Conservation (phyloP, 2,113 vertebrate genomes). For the Myxocyprinus asiaticus region DNA sequence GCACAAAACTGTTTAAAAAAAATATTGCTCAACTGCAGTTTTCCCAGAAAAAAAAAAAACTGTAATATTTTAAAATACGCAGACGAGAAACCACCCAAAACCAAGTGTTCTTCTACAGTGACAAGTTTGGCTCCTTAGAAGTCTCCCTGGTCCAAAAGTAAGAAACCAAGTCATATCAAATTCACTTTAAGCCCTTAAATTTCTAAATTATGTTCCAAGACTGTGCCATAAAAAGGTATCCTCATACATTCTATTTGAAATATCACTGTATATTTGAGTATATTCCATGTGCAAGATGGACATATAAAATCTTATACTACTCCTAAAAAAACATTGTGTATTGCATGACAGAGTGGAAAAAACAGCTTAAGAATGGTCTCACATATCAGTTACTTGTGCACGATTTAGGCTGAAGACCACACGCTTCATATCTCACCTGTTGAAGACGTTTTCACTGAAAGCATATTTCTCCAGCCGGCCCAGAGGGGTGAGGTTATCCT, state of each 20-base stretch:
- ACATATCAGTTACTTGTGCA: no score
- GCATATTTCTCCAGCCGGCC: conserved; percentile 86
- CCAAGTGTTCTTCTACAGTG: no score
- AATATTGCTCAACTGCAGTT: no score
- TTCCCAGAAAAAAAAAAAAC: no score
- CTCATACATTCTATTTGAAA: not conserved
- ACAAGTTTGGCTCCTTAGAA: not conserved
- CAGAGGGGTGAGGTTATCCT: conserved; percentile 84
- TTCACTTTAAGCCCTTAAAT: not conserved
- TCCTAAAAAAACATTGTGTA: not conserved
- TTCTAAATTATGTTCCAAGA: not conserved
- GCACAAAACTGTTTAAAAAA: no score
- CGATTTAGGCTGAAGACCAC: not conserved
- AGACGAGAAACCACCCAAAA: not conserved
- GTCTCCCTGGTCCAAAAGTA: not conserved
- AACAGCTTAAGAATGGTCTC: no score
- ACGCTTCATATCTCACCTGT: conserved; percentile 73
- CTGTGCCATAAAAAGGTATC: not conserved
- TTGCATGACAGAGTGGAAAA: not conserved
- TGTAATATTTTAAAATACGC: no score
- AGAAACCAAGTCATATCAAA: conserved; percentile 2
- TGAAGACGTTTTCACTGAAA: conserved; percentile 89
- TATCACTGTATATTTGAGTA: not conserved
- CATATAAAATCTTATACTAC: not conserved
- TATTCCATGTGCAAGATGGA: not conserved